Percentiles rank a stretch among this genome's conserved stretches.
These are phyloP conservation scores for Urophycis tenuis DNA, from an alignment of 2,797 vertebrate species.

Conservation along the genomic window DNA sequence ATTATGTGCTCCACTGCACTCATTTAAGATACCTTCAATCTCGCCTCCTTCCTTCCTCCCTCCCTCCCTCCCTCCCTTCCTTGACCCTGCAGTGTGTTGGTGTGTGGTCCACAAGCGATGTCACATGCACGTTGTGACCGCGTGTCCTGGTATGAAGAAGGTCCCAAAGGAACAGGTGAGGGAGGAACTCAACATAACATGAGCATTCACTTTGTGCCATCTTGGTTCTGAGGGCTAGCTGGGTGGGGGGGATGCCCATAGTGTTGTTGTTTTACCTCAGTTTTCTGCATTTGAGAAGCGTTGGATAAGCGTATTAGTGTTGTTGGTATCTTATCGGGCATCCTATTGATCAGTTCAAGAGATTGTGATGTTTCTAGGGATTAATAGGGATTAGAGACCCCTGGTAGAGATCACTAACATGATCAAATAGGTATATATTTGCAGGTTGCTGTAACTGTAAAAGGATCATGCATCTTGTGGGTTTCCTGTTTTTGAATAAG, in stretches of 20 bases:
- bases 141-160: slow-evolving; percentile 91
- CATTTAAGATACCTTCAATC: not conserved
- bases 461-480: slow-evolving; percentile 29
- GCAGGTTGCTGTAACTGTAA: not conserved
- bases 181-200: not conserved
- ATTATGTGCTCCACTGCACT: not conserved
- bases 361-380: not conserved
- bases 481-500: slow-evolving; percentile 51
- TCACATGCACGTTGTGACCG: slow-evolving; percentile 89
- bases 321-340: not conserved
- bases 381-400: not conserved
- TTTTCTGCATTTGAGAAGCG: not conserved
- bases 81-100: slow-evolving; percentile 82
- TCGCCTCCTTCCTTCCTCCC: not conserved
- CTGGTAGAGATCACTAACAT: not conserved
- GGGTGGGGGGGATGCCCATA: not conserved
- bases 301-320: not conserved
- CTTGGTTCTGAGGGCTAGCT: not conserved
- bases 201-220: not conserved
- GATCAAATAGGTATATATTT: not conserved
- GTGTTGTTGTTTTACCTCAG: not conserved
- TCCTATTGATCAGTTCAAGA: not conserved
- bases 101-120: slow-evolving; percentile 98
- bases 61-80: not conserved
- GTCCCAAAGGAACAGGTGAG: slow-evolving; percentile 74